Evolutionary conservation across 1,140 invertebrate species (phyloP), one percentile per base, ranked within the genome.

Genomic region (Galendromus occidentalis): DNA sequence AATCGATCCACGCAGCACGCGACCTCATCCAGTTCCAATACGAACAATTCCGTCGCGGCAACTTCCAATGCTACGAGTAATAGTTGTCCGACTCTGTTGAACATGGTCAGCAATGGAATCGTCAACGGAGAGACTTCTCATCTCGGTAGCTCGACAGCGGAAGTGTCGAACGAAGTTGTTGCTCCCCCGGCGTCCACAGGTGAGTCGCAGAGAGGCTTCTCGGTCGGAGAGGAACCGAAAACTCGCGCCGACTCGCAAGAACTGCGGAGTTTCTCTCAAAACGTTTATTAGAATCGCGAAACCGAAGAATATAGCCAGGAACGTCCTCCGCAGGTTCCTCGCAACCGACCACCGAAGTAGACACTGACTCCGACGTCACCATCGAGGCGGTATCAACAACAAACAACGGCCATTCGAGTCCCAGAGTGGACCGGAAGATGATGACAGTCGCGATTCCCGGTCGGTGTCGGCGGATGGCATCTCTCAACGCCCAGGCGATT

Each of bases 401-500:
- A 9, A 59, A 59, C 33, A 59, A 59, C 51, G 51, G 51, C 2
- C 51, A 59, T 22, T 59, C 51, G 25, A 59, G 51, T 33, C 51
- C 51, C 14, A 25, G 51, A 33, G 51, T 59, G 2, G 51, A 59
- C 51, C n/a, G 33, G 64, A 67, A 28, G 66, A 68, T 66, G 65
- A 69, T 25, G 71, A 69, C 68, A 69, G 71, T 45, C 69, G 71
- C 64, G 68, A 71, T 47, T 70, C 71, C 12, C 59, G 67, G 66
- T 59, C 89, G 1, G 4, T 82, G 84, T 69, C 91, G 91, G 72
- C 80, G 90, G 29, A 91, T 93, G 88, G 90, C 90, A 9, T 91
- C 86, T 72, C 75, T 94, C 22, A 94, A 93, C 76, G 90, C 90
- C 9, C 86, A 86, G 9, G 90, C 90, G 17, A 93, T 94, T 69